Percentiles rank a stretch among this genome's conserved stretches.
These are phyloP conservation scores for Plagiodera versicolora DNA, from an alignment of 2,888 invertebrate genomes.

Conservation along the genomic window DNA sequence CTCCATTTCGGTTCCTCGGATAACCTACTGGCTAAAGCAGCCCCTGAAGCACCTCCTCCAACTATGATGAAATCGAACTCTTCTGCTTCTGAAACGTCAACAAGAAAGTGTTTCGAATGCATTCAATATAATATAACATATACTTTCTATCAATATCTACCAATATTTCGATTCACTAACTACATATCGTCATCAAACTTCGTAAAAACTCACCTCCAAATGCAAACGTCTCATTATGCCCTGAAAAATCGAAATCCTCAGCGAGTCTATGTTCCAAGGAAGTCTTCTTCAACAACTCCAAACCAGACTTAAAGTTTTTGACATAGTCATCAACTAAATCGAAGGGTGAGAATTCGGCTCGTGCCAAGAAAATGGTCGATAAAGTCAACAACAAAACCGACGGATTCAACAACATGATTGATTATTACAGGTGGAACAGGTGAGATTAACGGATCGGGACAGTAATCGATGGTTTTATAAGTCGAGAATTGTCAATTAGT, in stretches of 20 bases:
- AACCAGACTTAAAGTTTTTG: constrained; percentile 40
- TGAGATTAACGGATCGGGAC: constrained; percentile 3
- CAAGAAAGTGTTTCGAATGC: too few relatives aligned
- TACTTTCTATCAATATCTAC: too few relatives aligned
- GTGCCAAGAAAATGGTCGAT: neutral
- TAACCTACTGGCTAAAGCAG: constrained; percentile 33
- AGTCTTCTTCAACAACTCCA: constrained; percentile 38
- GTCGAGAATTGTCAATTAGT: neutral
- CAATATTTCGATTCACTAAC: too few relatives aligned
- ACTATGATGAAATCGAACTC: constrained; percentile 46
- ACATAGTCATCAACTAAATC: constrained; percentile 46
- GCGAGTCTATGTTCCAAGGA: constrained; percentile 35
- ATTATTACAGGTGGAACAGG: constrained; percentile 8
- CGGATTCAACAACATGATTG: constrained; percentile 2
- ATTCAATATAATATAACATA: too few relatives aligned
- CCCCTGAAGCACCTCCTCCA: constrained; percentile 59
- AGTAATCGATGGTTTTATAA: constrained; percentile 11
- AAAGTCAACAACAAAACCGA: constrained; percentile 9
- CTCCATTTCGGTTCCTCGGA: constrained; percentile 33
- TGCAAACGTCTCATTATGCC: constrained; percentile 38
- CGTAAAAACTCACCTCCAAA: constrained; percentile 35
- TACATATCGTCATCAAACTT: too few relatives aligned
- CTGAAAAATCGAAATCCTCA: constrained; percentile 36
- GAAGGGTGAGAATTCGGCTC: constrained; percentile 40
- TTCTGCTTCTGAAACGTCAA: constrained; percentile 38